Evolutionary conservation across 2,888 invertebrate species (phyloP).

Genomic region (Plebejus argus): DNA sequence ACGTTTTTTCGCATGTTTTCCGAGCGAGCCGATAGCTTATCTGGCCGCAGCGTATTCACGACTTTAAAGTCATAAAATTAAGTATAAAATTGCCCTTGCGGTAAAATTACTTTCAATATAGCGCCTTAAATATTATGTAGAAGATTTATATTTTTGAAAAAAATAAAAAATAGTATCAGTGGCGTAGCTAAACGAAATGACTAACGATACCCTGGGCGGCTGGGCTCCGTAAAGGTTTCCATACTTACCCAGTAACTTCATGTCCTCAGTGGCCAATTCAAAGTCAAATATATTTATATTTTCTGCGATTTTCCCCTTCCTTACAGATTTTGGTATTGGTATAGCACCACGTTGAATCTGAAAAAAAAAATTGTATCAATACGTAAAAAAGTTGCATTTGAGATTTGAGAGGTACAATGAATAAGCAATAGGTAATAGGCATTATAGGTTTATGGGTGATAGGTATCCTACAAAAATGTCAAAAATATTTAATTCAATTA

Average conservation of each 20-base stretch:
- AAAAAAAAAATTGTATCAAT: slow-evolving; percentile 39
- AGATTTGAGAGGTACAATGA: no score
- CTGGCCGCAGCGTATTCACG: no score
- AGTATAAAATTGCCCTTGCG: no score
- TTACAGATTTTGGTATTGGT: slow-evolving; percentile 83
- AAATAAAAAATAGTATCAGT: no score
- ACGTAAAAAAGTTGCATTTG: neutral
- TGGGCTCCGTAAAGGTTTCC: neutral
- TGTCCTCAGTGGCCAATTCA: slow-evolving; percentile 74
- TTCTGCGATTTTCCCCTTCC: slow-evolving; percentile 74
- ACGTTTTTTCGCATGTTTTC: no score
- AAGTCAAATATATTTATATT: slow-evolving; percentile 84
- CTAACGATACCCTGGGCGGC: neutral
- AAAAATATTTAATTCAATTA: no score
- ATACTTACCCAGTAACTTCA: slow-evolving; percentile 64
- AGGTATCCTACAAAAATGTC: no score
- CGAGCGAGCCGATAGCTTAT: no score
- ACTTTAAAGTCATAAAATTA: no score
- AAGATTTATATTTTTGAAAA: neutral
- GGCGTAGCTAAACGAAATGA: neutral
- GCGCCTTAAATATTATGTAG: neutral
- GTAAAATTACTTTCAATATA: no score
- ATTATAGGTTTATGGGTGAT: no score
- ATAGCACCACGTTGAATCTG: slow-evolving; percentile 79
- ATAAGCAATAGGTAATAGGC: no score